These are phyloP conservation scores for Limnephilus lunatus DNA, from an alignment of 2,888 invertebrate species.

Conservation along the genomic window DNA sequence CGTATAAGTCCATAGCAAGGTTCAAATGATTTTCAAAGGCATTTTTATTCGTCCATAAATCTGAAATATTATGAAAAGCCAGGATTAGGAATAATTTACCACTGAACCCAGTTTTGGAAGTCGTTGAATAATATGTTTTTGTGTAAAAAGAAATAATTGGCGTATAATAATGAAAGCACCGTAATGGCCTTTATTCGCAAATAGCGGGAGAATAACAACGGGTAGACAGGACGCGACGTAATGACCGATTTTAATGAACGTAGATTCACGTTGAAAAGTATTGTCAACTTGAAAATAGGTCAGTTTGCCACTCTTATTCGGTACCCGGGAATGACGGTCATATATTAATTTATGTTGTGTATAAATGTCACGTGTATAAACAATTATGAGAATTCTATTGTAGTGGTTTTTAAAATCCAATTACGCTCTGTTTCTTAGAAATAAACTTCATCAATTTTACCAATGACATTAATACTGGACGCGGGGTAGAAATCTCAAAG, in stretches of 20 bases:
- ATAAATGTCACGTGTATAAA: neutral
- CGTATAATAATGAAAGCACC: neutral
- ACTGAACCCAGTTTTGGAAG: neutral
- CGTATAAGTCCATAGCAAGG: neutral
- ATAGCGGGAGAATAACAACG: neutral
- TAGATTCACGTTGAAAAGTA: slow-evolving; percentile 2
- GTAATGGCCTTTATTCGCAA: neutral
- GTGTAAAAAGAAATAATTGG: neutral
- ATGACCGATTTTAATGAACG: slow-evolving; percentile 17
- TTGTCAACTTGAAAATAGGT: slow-evolving; percentile 4
- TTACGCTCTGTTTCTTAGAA: neutral
- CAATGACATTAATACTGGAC: too few species aligned
- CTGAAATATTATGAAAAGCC: neutral
- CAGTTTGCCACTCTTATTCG: neutral
- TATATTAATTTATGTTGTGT: neutral
- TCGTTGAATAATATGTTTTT: neutral
- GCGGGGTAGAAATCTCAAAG: too few species aligned
- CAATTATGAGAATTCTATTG: neutral
- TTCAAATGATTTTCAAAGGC: neutral
- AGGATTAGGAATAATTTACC: neutral
- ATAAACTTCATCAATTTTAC: neutral
- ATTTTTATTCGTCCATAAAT: neutral
- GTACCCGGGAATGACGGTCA: neutral
- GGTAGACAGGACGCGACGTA: neutral
- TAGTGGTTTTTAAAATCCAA: neutral